Evolutionary conservation across 1,140 invertebrate species (phyloP), one percentile per base, ranked within the genome.

Genomic region (Philopotamus ludificatus): DNA sequence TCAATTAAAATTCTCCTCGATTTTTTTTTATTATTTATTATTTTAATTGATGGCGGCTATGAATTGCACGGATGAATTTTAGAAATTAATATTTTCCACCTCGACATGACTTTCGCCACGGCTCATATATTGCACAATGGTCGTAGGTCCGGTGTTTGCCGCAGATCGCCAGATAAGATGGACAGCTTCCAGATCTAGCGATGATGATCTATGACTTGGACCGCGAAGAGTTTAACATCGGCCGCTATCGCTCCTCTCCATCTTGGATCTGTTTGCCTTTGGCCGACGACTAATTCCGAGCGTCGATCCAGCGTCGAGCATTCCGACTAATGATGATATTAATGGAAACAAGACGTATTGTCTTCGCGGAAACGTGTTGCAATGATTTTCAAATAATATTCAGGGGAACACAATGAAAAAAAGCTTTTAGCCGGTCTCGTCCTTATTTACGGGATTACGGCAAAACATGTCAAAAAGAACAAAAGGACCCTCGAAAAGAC

Each of bases 381-480:
- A n/a, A 3, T 53, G 15, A n/a, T 25, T 1, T 53, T 12, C 50
- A 26, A 28, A 53, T 28, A 2, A 45, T 4, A 45, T 34, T 34
- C 4, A 18, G 16, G 23, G 47, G 18, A 50, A 50, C 8, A 7
- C 25, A 28, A 25, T 15, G 28, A 61, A 66, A 66, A 62, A 61
- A 61, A 67, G 59, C 61, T 50, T 61, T 67, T 49, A 57, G 49
- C 39, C 34, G 47, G 51, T 15, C 49, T 45, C 12, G 28, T 28
- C 15, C 22, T 15, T 54, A 45, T 68, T 64, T 64, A 51, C 51
- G 59, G 63, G 61, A 68, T 68, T 68, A 68, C 60, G 22, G 51
- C 34, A 26, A 55, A 67, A 61, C 61, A 60, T 59, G 66, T 68
- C 62, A 68, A 64, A 64, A 39, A 47, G 62, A 60, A 68, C 66